Evolutionary conservation across 2,113 vertebrate species (phyloP).

Genomic region (Pandion haliaetus): DNA sequence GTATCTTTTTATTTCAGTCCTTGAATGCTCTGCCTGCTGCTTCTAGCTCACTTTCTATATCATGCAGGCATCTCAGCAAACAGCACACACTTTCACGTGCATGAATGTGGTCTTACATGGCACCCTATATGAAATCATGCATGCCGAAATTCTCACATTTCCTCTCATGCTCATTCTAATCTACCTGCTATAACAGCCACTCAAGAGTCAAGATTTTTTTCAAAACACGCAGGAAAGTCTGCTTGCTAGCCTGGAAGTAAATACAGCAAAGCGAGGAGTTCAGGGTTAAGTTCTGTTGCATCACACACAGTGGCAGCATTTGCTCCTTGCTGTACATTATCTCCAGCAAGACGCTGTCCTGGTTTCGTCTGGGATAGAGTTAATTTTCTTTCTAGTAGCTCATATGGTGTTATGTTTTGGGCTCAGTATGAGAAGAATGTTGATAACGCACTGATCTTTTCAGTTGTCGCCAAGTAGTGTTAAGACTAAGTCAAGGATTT

Average conservation of each 20-base stretch:
- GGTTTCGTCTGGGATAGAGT: too few relatives aligned
- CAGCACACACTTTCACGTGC: not conserved
- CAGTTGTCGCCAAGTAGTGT: too few relatives aligned
- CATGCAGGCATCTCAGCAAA: not conserved
- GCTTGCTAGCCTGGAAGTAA: not conserved
- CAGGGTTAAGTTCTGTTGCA: not conserved
- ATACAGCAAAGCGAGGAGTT: not conserved
- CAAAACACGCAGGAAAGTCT: not conserved
- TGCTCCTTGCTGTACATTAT: not conserved
- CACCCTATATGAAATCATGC: conserved; percentile 23
- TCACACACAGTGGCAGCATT: not conserved
- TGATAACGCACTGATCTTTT: too few relatives aligned
- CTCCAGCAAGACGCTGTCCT: not conserved
- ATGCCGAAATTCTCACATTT: not conserved
- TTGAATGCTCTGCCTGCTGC: not conserved
- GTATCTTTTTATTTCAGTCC: not conserved
- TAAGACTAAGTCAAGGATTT: too few relatives aligned
- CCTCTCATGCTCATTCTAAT: not conserved
- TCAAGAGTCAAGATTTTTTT: not conserved
- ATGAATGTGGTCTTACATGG: not conserved
- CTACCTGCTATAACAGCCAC: not conserved
- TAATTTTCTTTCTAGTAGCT: too few relatives aligned
- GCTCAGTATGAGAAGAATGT: too few relatives aligned
- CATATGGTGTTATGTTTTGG: too few relatives aligned
- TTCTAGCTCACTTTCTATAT: not conserved